Evolutionary conservation across 1,140 invertebrate genomes (phyloP), one percentile per base, ranked within the genome.

Genomic region (Megathymus violae): DNA sequence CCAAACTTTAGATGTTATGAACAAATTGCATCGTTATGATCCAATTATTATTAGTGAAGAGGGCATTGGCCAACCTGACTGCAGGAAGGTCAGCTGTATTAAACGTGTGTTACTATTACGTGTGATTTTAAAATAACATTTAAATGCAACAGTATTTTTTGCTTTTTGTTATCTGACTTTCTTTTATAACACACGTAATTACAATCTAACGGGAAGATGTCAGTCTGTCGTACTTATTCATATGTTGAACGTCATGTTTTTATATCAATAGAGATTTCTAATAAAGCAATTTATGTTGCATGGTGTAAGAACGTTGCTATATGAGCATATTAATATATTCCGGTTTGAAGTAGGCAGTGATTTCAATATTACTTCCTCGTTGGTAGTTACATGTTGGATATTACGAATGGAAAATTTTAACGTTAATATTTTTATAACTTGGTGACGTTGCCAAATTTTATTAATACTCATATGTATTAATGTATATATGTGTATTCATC

Each of bases 311-410:
- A 38, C 36, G 1, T n/a, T n/a, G n/a, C n/a, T 38, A 13, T 6
- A 10, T 43, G 16, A 43, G 1, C 14, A 6, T 17, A 43, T 43
- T 43, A 43, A 6, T 15, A n/a, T 43, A 43, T 43, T 43, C 40
- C 40, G 40, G 40, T 43, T 17, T 17, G 14, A 43, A 38, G 36
- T 38, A 17, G 40, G 16, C 40, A 43, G 40, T 43, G 9, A 16
- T 16, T 17, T 43, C 40, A 43, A 43, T 38, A 38, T 38, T 17
- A 43, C 40, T 43, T 43, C 40, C 40, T 43, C 14, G 17, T 43
- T 43, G 16, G 14, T 16, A n/a, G 36, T 38, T 38, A 38, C 36
- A 38, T 38, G 40, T 7, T 3, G 7, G 40, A 16, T 14, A 43
- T 17, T 43, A 43, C 17, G 40, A 10, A 43, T 17, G 40, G 40